Base-by-base conservation (phyloP, 2,113 vertebrate genomes). In the Callorhinus ursinus region DNA sequence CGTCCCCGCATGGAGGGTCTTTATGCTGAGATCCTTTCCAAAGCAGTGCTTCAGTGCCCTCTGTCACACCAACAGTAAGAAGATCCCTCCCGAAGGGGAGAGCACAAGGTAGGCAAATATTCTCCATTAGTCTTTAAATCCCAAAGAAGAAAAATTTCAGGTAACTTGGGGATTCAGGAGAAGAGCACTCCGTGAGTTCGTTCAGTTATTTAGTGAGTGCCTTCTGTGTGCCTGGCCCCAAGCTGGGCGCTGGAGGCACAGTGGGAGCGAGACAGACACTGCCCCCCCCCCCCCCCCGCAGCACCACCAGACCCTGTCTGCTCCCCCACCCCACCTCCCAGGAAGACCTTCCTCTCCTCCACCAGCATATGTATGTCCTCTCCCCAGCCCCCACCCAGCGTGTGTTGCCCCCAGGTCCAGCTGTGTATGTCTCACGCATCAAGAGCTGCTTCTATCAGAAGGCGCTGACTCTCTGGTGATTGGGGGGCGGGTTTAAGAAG, bases 381-480 rank as follows among this genome's bases (percentile, higher is more conserved):
- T 65, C 63, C 24, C 53, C 36, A 28, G 33, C 69, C 67, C 79
- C 74, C 46, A 61, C 84, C 16, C 46, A 76, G 90, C 39, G 39
- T 15, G 85, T 71, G 77, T 16, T 63, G 55, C 69, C 92, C 77
- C 74, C 72, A 67, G 0, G 53, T 36, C 90, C 90, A 74, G 96
- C 82, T 82, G 65, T 53, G 2, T 26, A 13, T 42, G 42, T 76
- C 92, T 91, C 51, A 4, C 1, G 0, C 71, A 77, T 96, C 90
- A 97, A 96, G 90, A 93, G 39, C 93, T 31, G 4, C 83, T 42
- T 49, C 57, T 57, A 8, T 57, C 79, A 36, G 83, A 53, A 96
- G 46, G 59, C 16, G 4, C 63, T 21, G 46, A 42, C 74, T 81
- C 90, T 61, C 95, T 71, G 59, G 90, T 16, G 94, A 82, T 7